Percentiles rank a stretch among this genome's conserved stretches.
Conservation (phyloP, 2,797 vertebrate genomes). For the Arnoldichthys spilopterus region DNA sequence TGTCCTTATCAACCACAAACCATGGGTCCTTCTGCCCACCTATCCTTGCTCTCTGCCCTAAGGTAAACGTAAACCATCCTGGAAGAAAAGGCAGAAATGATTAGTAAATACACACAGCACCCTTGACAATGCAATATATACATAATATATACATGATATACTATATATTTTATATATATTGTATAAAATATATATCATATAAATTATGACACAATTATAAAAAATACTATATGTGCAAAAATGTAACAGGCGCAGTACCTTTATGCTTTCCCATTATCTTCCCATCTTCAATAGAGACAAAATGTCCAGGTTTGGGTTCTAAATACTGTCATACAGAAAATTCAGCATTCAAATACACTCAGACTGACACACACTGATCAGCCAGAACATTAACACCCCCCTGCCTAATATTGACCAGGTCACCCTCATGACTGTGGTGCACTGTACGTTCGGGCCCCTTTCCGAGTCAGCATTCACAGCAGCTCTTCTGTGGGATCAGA, state of each 20-base stretch:
- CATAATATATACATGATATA: no score
- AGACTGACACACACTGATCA: no score
- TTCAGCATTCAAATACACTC: not conserved
- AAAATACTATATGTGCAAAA: no score
- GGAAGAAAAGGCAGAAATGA: not conserved
- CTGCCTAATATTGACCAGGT: no score
- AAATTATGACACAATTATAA: no score
- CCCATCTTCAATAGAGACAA: constrained; percentile 91
- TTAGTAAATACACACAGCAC: not conserved
- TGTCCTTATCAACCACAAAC: constrained; percentile 96
- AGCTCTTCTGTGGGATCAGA: no score
- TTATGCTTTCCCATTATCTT: constrained; percentile 86
- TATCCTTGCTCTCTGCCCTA: constrained; percentile 92
- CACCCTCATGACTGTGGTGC: no score
- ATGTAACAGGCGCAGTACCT: constrained; percentile 70
- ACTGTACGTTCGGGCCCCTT: no score
- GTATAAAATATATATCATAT: no score
- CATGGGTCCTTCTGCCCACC: constrained; percentile 83
- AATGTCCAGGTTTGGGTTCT: constrained; percentile 88
- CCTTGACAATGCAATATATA: not conserved
- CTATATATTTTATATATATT: no score
- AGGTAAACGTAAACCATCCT: constrained; percentile 95
- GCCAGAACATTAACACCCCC: no score
- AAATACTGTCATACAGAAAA: constrained; percentile 79
- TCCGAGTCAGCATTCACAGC: no score